Base-by-base conservation (phyloP, 2,797 vertebrate genomes). In the Anas georgica region DNA sequence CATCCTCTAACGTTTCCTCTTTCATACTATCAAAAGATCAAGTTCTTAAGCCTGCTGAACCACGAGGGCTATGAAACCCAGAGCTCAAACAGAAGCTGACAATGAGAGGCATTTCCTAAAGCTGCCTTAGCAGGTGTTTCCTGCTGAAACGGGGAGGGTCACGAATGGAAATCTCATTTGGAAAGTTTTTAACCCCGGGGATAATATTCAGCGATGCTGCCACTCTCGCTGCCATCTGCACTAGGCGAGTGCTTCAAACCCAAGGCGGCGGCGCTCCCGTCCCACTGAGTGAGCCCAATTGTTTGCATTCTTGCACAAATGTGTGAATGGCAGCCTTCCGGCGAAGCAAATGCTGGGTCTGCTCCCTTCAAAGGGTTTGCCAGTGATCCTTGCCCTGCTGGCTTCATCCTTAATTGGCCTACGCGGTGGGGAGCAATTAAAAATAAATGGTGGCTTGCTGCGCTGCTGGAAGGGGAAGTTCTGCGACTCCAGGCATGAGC, bases 331-430 rank as follows among this genome's bases (percentile, higher is more conserved):
- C 92, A 96, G 96, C 96, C 97, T 97, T 97, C 96, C 82, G 88
- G 96, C 94, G 7, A 96, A 95, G 96, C 96, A 93, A 97, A 95
- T 96, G 97, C 97, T 90, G 89, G 96, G 95, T 95, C 95, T 96
- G 95, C 94, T 96, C 86, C 95, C 93, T 97, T 97, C 96, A 94
- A 97, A 97, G 95, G 96, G 92, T 95, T 95, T 67, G 64, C 92
- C 96, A 96, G 92, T 92, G 96, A 97, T 96, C 97, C 97, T 91
- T 97, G 97, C 96, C 96, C 97, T 86, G 91, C 94, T 96, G 97
- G 95, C 95, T 97, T 96, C 97, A 97, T 96, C 96, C 93, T 97
- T 98, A 98, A 98, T 97, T 98, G 97, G 96, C 90, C 97, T 95
- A 91, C 96, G 12, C 96, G 74, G 94, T 96, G 86, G 97, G 96